These are phyloP conservation scores for Lordiphosa collinella DNA, from an alignment of 1,140 invertebrate genomes.

Conservation along the genomic window DNA sequence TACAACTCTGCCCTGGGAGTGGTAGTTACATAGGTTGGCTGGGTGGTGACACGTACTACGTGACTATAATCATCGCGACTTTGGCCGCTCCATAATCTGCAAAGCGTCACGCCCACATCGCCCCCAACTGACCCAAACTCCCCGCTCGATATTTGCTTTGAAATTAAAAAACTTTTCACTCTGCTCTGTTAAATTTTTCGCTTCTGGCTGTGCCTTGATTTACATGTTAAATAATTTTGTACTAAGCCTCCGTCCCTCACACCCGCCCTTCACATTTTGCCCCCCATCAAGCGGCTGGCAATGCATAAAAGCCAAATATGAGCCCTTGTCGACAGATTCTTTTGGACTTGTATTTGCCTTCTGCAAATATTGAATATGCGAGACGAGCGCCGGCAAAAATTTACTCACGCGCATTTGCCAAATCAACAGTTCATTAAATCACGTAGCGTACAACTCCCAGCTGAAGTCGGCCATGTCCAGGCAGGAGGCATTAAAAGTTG, in stretches of 20 bases:
- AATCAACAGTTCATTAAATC: slow-evolving; percentile 71
- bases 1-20: slow-evolving; percentile 38
- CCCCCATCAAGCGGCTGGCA: slow-evolving; percentile 12
- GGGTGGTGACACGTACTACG: slow-evolving; percentile 68
- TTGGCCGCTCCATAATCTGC: slow-evolving; percentile 52
- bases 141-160: slow-evolving; percentile 61
- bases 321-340: slow-evolving; percentile 19
- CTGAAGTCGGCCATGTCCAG: slow-evolving; percentile 15
- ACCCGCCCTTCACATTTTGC: neutral
- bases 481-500: slow-evolving; percentile 2
- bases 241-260: slow-evolving; percentile 18
- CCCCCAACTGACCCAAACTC: slow-evolving; percentile 21
- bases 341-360: slow-evolving; percentile 15
- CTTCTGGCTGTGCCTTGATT: slow-evolving; percentile 58
- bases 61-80: slow-evolving; percentile 69
- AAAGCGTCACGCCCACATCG: slow-evolving; percentile 4
- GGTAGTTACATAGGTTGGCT: slow-evolving; percentile 5
- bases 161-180: slow-evolving; percentile 74
- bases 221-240: slow-evolving; percentile 73
- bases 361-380: slow-evolving; percentile 51
- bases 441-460: too few species aligned
- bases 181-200: slow-evolving; percentile 61
- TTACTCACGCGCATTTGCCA: slow-evolving; percentile 44
- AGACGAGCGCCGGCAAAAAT: slow-evolving; percentile 21
- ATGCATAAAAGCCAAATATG: slow-evolving; percentile 66